phyloP scores from a whole-genome alignment of 2,113 vertebrate species.

The Megaleporinus macrocephalus region DNA sequence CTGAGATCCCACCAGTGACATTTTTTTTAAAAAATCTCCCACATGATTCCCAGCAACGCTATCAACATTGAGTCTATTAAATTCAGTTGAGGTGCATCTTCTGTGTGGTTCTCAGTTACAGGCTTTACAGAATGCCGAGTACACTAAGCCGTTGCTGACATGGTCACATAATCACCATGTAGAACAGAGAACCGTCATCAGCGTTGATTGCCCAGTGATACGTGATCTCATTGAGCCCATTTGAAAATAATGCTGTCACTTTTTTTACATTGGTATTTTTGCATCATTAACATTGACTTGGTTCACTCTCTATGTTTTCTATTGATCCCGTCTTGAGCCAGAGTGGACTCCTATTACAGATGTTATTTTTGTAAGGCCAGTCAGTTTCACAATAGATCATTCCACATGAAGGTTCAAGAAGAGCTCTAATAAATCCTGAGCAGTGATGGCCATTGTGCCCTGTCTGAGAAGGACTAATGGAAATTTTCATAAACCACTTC shows the following conservation, averaged over 20 bases:
- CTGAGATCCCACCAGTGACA: too few species aligned
- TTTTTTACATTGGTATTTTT: background rate
- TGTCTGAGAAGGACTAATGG: background rate
- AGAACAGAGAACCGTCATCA: background rate
- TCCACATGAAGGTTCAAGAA: background rate
- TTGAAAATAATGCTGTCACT: background rate
- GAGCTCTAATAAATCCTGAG: background rate
- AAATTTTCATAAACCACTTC: background rate
- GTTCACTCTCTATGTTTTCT: background rate
- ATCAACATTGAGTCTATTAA: background rate
- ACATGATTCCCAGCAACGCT: background rate
- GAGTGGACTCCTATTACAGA: background rate
- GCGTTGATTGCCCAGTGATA: background rate
- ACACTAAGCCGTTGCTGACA: background rate
- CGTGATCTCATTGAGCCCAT: background rate
- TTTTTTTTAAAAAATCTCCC: background rate
- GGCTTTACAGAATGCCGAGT: background rate
- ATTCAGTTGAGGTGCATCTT: background rate
- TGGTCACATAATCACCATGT: background rate
- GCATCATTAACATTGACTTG: background rate
- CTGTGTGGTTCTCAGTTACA: background rate
- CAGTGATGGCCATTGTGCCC: background rate
- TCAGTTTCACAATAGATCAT: background rate
- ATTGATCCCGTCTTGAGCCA: slow-evolving; percentile 21
- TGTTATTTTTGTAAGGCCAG: background rate